These are phyloP conservation scores for Dyspetes luteomarginatus DNA, from an alignment of 2,888 invertebrate species.

Conservation along the genomic window DNA sequence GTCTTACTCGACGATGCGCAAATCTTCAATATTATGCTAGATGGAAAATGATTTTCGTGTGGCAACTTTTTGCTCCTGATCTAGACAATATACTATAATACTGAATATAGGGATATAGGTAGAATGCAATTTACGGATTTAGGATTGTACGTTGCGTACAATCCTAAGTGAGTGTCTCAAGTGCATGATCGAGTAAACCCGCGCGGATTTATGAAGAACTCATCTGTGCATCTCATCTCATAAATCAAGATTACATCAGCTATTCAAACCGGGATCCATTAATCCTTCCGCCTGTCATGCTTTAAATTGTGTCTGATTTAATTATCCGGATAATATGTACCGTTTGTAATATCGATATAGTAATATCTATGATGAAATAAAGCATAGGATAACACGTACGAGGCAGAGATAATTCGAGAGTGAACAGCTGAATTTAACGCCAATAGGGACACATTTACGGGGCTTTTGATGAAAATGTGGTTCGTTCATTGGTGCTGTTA, in stretches of 20 bases:
- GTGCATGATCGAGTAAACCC: background rate
- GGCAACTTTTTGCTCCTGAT: too few relatives aligned
- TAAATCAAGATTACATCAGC: slow-evolving; percentile 55
- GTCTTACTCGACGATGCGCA: background rate
- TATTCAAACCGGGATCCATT: slow-evolving; percentile 30
- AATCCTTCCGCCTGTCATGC: slow-evolving; percentile 24
- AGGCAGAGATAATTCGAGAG: slow-evolving; percentile 5
- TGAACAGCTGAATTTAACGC: slow-evolving; percentile 37
- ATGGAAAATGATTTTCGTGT: background rate
- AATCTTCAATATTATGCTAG: background rate
- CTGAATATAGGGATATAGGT: background rate
- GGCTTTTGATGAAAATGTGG: slow-evolving; percentile 17
- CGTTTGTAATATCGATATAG: background rate
- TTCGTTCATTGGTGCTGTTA: background rate
- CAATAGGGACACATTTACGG: slow-evolving; percentile 20
- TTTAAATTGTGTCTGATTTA: slow-evolving; percentile 57
- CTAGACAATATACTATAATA: background rate
- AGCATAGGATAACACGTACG: slow-evolving; percentile 24
- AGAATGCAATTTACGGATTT: too few relatives aligned
- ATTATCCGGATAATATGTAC: slow-evolving; percentile 45
- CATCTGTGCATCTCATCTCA: slow-evolving; percentile 30
- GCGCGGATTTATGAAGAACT: slow-evolving; percentile 4
- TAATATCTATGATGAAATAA: background rate
- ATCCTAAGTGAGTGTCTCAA: slow-evolving; percentile 6
- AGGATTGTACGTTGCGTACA: too few relatives aligned